Evolutionary conservation across 2,113 vertebrate species (phyloP), one percentile per base, ranked within the genome.

Genomic region (Melanerpes formicivorus): DNA sequence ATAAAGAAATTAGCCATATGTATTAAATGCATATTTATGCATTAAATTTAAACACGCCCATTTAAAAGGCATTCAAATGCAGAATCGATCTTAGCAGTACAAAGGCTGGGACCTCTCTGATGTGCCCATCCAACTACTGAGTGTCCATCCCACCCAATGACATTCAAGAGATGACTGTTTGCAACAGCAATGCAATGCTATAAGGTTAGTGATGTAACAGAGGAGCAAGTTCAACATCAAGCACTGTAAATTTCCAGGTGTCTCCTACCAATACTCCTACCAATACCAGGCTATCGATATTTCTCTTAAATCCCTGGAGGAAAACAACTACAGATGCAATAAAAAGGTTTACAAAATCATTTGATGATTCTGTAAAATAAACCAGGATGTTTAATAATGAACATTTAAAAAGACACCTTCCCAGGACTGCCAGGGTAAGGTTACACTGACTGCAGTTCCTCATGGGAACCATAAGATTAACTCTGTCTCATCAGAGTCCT

Each of bases 231-330:
- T 65, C 63, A 52, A 66, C 32, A 62, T 11, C 52, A 18, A 50
- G 11, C 21, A 9, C n/a, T 21, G 25, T 17, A 50, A 59, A 71
- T 25, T 5, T 23, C 29, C 48, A 81, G 14, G 25, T 54, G 42
- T 32, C 75, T 81, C 71, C 70, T 32, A 62, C 18, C 22, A 56
- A 27, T 6, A 22, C 19, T 50, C 42, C 48, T 80, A 65, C 23
- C 18, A 59, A 14, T 37, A 56, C 19, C 30, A 34, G 0, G 0
- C 18, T 54, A 59, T n/a, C 29, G 37, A 16, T 11, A 58, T 25
- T 88, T 56, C 56, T 50, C 18, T 60, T 58, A 17, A 71, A 84
- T 3, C 70, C 30, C 25, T 44, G 18, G 29, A 74, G 40, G 14
- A 78, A 74, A 84, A 16, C 6, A 19, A 87, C 8, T 29, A 40